Evolutionary conservation across 2,113 vertebrate species (phyloP), one percentile per base, ranked within the genome.

Genomic region (Chionomys nivalis): DNA sequence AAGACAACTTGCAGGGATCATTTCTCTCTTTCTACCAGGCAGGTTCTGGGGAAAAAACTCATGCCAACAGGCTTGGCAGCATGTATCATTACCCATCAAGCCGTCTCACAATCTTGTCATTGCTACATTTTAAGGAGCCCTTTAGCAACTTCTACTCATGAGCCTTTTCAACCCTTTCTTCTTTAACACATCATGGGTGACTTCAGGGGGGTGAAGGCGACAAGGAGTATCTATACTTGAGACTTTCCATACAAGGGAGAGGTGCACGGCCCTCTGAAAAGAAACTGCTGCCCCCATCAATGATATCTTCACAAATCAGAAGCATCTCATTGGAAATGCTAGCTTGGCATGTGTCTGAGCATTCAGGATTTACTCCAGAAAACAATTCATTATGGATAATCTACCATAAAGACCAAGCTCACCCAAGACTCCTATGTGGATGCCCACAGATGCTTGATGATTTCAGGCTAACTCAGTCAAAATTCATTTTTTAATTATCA

Each of bases 231-330:
- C 42, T 49, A 24, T 0, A n/a, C 4, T 19, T 23, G 10, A 44
- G 6, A 16, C 11, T 52, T 16, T 81, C 58, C 28, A 55, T 2
- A 44, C 11, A 0, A 0, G 0, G 31, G 24, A 14, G 33, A 47
- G 4, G 52, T 16, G 13, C 73, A 24, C 42, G 10, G 0, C 14
- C 13, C 86, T 3, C 4, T 31, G 26, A 73, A 42, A 17, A 75
- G 31, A 39, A 79, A n/a, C 21, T 68, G 4, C 23, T 21, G 11
- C 19, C 49, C 33, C 52, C 28, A 81, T 81, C 42, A 44, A 44
- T 19, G 68, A 28, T 0, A 1, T 26, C 73, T 47, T 81, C 6
- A 58, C 8, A 92, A 70, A 61, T 23, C 36, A 36, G 0, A 7
- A 36, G 55, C 14, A 24, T 13, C 2, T 68, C 31, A 28, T 90